phyloP scores from a whole-genome alignment of 1,140 invertebrate genomes.

The Branchinecta lindahli region DNA sequence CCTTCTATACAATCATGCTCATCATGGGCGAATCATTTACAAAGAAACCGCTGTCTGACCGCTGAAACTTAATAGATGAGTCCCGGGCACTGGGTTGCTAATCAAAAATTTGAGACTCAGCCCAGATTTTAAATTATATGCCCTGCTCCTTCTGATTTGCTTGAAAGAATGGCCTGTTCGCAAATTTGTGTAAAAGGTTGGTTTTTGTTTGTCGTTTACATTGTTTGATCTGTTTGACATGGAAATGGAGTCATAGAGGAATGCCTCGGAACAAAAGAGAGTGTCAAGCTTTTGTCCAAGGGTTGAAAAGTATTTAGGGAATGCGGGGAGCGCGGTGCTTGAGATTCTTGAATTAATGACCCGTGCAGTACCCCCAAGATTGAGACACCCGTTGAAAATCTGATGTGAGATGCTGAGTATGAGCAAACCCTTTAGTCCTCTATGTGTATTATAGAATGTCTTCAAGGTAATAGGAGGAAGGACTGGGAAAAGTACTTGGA shows the following conservation, averaged over 20 bases:
- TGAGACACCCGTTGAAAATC: no score
- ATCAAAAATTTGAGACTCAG: background rate
- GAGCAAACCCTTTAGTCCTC: no score
- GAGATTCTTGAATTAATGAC: no score
- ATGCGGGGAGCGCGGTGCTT: no score
- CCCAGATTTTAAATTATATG: background rate
- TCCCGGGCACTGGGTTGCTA: background rate
- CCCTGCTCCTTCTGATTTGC: background rate
- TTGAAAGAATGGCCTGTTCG: background rate
- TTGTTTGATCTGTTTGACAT: background rate
- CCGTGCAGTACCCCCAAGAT: no score
- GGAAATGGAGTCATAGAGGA: background rate
- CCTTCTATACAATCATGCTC: background rate
- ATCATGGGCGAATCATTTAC: conserved; percentile 7
- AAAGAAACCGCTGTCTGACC: conserved; percentile 3
- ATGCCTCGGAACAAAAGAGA: conserved; percentile 1
- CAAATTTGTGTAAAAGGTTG: background rate
- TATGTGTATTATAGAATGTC: no score
- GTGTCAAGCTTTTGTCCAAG: background rate
- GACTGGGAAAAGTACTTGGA: no score
- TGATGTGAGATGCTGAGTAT: no score
- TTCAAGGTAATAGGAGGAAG: no score
- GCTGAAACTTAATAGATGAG: background rate
- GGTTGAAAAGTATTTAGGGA: background rate
- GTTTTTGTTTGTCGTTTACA: background rate